phyloP scores from a whole-genome alignment of 1,140 invertebrate species.

The Zeugodacus cucurbitae region DNA sequence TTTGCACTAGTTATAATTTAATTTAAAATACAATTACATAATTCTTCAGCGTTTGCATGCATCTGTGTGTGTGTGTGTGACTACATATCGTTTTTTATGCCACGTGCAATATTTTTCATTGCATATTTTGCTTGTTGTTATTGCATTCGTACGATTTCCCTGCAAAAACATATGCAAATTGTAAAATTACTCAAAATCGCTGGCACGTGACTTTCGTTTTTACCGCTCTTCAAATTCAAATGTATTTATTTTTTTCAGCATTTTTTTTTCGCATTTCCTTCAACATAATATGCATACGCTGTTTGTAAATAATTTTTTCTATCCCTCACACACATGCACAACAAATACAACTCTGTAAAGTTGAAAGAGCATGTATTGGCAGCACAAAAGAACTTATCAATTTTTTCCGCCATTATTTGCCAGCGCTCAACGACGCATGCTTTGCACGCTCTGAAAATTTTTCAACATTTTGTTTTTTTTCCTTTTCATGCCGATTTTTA shows the following conservation, averaged over 20 bases:
- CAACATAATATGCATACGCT: not conserved
- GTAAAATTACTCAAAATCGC: not conserved
- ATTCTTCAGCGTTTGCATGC: not conserved
- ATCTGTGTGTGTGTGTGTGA: too few relatives aligned
- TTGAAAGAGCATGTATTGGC: not conserved
- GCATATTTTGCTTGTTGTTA: not conserved
- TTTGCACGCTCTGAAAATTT: constrained; percentile 3
- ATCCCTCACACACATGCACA: not conserved
- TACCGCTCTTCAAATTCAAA: not conserved
- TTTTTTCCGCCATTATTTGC: not conserved
- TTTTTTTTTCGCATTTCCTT: not conserved
- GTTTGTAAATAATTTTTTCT: not conserved
- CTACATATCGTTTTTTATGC: not conserved
- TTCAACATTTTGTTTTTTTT: not conserved
- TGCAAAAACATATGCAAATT: not conserved
- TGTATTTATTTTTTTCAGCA: not conserved
- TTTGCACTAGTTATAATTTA: constrained; percentile 5
- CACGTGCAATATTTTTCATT: not conserved
- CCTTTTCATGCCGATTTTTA: not conserved
- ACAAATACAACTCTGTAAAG: not conserved
- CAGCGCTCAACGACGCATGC: not conserved
- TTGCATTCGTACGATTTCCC: not conserved
- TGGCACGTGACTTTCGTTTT: constrained; percentile 29
- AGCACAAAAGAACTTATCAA: not conserved
- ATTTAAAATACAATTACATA: not conserved